Evolutionary conservation across 2,797 vertebrate genomes (phyloP), one percentile per base, ranked within the genome.

Genomic region (Mormyrops attenuatus): DNA sequence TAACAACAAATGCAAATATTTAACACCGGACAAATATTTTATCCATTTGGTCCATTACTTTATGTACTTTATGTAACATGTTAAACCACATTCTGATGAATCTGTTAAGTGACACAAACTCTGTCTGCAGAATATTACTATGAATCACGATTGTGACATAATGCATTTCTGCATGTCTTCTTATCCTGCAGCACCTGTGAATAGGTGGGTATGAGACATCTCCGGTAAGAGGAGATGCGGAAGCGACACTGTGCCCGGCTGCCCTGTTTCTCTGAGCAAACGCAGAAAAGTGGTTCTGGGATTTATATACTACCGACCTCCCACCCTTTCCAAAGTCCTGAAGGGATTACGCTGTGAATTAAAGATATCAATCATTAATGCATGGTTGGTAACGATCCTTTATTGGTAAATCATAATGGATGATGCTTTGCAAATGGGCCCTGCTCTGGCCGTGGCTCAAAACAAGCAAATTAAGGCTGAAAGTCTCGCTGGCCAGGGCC

Each of bases 351-450:
- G 92, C 84, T 69, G 66, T 89, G 87, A 93, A 95, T 93, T 93
- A 94, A 90, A 91, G 88, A 92, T 66, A 94, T 95, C 89, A 92
- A 94, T 97, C 96, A 95, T 95, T 93, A 95, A 96, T 93, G 93
- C 92, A 90, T 89, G 93, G 90, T 91, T 91, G 88, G 94, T 95
- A 96, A 96, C 93, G 96, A 95, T 94, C 93, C 90, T 50, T 94
- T 94, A 94, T 94, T 95, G 95, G 94, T 96, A 97, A 96, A 97
- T 96, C 96, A 96, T 97, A 98, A 97, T 96, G 94, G 96, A 97
- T 94, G 96, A 96, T 96, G 94, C 94, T 94, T 95, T 73, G 91
- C 92, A 92, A 93, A 94, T 93, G 91, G 87, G 60, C 89, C 88
- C 89, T 60, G 55, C 90, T 89, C 5, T 44, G 57, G 55, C 22